These are phyloP conservation scores for Hypomesus transpacificus DNA, from an alignment of 2,113 vertebrate species.

Conservation along the genomic window DNA sequence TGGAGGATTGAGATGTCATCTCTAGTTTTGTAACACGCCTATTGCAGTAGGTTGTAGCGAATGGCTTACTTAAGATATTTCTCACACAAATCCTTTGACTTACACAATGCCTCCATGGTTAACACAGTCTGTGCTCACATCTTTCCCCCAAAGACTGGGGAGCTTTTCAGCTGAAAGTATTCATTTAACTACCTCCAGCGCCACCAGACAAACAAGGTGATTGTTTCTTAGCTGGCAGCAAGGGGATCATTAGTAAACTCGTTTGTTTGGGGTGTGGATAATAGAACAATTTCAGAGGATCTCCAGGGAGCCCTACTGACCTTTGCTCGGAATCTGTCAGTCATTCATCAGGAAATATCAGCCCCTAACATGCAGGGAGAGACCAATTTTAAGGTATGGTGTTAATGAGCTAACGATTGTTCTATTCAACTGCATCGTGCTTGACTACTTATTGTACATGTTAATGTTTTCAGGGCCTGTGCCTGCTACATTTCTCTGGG, in stretches of 20 bases:
- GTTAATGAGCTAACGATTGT: slow-evolving; percentile 93
- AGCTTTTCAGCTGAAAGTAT: slow-evolving; percentile 83
- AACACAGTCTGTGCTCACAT: slow-evolving; percentile 82
- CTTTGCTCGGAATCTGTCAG: slow-evolving; percentile 96
- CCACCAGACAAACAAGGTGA: slow-evolving; percentile 78
- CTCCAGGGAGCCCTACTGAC: slow-evolving; percentile 93
- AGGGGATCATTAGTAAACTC: slow-evolving; percentile 84
- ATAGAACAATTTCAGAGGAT: slow-evolving; percentile 90
- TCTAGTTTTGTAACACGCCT: slow-evolving; percentile 44
- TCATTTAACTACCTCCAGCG: slow-evolving; percentile 80
- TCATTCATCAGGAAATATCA: slow-evolving; percentile 99
- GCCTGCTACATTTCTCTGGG: not conserved
- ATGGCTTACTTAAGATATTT: slow-evolving; percentile 83
- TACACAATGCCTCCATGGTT: slow-evolving; percentile 67
- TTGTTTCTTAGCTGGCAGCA: slow-evolving; percentile 78
- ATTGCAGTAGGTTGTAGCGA: slow-evolving; percentile 39
- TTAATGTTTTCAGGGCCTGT: not conserved
- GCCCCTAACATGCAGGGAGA: slow-evolving; percentile 90
- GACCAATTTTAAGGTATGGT: slow-evolving; percentile 97
- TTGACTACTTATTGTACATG: slow-evolving; percentile 5
- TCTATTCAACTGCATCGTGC: slow-evolving; percentile 37
- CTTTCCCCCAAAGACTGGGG: slow-evolving; percentile 83
- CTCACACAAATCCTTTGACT: slow-evolving; percentile 79
- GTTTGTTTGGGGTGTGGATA: slow-evolving; percentile 83
- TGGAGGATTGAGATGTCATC: slow-evolving; percentile 49